Conservation (phyloP, 2,113 vertebrate species). For the Cryptotis parvus region DNA sequence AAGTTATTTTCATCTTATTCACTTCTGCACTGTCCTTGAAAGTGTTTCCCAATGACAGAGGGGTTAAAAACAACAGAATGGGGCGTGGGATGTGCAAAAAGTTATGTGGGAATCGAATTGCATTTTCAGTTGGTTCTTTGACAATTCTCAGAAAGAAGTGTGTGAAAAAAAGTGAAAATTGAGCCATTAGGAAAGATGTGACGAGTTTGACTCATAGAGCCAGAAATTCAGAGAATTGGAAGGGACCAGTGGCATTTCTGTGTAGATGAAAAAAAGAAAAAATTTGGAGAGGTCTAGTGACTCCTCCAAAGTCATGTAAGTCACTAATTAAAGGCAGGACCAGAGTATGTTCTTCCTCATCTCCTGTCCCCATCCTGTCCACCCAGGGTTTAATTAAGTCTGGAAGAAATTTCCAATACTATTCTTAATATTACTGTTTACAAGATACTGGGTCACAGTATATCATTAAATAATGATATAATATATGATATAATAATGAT, state of each 20-base stretch:
- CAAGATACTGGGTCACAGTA: background rate
- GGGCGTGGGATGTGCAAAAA: background rate
- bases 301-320: background rate
- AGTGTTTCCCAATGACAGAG: conserved; percentile 29
- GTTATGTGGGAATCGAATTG: background rate
- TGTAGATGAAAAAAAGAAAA: background rate
- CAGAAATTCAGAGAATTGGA: conserved; percentile 26
- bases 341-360: background rate
- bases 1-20: background rate
- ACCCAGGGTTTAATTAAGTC: background rate
- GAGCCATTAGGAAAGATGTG: conserved; percentile 29
- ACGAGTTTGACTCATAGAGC: background rate
- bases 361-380: background rate
- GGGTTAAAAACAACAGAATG: background rate
- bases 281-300: background rate
- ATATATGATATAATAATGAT: too few relatives aligned
- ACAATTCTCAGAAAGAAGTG: background rate
- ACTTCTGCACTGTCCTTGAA: background rate
- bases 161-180: conserved; percentile 36
- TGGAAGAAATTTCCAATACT: background rate
- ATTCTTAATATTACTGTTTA: background rate
- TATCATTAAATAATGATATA: too few relatives aligned
- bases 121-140: conserved; percentile 23
- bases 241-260: background rate
- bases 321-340: background rate